phyloP scores from a whole-genome alignment of 1,140 invertebrate genomes.

The Rhysida immarginata region DNA sequence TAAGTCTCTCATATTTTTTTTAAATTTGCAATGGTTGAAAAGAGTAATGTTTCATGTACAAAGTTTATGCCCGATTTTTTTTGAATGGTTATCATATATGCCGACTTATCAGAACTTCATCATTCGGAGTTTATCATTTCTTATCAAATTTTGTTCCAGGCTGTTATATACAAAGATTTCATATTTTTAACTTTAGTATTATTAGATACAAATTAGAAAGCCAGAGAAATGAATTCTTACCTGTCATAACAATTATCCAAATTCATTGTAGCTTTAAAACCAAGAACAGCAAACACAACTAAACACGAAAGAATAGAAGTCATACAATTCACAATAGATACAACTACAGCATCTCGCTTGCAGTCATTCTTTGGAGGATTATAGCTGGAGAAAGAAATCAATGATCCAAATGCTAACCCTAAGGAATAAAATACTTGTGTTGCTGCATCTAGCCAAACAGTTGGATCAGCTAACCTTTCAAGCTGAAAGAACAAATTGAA shows the following conservation, averaged over 20 bases:
- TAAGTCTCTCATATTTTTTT: no score
- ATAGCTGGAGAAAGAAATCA: slow-evolving; percentile 81
- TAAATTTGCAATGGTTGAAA: no score
- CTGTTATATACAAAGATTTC: no score
- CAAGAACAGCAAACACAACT: slow-evolving; percentile 74
- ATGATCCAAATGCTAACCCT: slow-evolving; percentile 77
- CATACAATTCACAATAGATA: slow-evolving; percentile 75
- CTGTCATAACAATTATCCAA: slow-evolving; percentile 56
- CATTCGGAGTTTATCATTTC: no score
- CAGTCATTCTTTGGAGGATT: slow-evolving; percentile 81
- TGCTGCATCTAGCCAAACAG: slow-evolving; percentile 83
- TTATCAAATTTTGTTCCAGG: no score
- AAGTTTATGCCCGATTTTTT: no score
- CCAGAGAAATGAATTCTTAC: no score
- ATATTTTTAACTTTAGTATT: no score
- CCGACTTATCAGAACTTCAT: no score
- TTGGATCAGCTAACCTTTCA: slow-evolving; percentile 59
- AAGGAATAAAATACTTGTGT: slow-evolving; percentile 94
- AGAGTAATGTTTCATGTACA: no score
- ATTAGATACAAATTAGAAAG: no score
- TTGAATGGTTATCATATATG: no score
- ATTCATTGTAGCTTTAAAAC: slow-evolving; percentile 68
- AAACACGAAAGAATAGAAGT: slow-evolving; percentile 89
- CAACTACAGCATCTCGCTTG: slow-evolving; percentile 67
- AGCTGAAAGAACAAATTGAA: slow-evolving; percentile 21